Evolutionary conservation across 2,113 vertebrate species (phyloP).

Genomic region (Halcyon malimbica): DNA sequence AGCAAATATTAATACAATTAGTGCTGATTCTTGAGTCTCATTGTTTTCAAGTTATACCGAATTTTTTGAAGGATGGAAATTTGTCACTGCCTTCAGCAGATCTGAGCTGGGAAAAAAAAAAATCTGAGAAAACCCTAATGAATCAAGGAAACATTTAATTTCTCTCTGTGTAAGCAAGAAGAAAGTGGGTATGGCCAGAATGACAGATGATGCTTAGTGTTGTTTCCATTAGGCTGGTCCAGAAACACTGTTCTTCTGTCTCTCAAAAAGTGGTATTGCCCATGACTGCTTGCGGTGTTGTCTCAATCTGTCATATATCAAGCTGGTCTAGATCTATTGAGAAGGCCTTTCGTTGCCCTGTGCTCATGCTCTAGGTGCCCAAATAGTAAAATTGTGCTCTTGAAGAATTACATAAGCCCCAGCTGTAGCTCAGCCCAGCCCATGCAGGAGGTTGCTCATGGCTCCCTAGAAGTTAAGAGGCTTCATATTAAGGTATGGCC

Average conservation of each 20-base stretch:
- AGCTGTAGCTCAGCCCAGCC: neutral
- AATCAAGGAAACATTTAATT: neutral
- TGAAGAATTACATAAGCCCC: neutral
- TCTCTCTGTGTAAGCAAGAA: neutral
- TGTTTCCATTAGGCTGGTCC: neutral
- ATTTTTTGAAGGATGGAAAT: neutral
- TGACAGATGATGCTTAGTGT: neutral
- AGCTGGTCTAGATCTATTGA: neutral
- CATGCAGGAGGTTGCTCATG: neutral
- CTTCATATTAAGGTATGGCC: neutral
- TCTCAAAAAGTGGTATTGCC: neutral
- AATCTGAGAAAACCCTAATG: neutral
- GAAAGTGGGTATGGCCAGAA: neutral
- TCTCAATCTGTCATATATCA: neutral
- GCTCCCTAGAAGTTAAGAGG: neutral
- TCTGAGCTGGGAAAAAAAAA: neutral
- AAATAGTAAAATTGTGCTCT: neutral
- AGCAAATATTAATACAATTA: conserved; percentile 26
- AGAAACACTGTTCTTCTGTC: neutral
- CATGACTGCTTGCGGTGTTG: neutral
- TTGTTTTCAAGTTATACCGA: neutral
- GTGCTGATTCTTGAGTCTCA: neutral
- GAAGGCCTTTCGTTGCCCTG: neutral
- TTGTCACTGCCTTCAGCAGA: neutral
- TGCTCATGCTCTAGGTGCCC: neutral